phyloP scores from a whole-genome alignment of 2,797 vertebrate genomes.

The Sebastes taczanowskii region DNA sequence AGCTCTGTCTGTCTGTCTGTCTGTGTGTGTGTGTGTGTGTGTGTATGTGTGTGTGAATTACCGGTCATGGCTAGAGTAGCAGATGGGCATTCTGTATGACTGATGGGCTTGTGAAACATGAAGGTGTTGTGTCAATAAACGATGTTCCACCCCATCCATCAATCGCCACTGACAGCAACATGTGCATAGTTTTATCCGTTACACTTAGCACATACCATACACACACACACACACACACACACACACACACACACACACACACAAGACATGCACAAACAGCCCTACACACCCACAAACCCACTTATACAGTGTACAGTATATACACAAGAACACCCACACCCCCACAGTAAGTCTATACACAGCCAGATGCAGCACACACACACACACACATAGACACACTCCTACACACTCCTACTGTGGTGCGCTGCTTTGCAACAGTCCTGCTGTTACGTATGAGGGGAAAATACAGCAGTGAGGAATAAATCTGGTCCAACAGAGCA shows the following conservation, averaged over 20 bases:
- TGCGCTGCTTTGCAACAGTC: background rate
- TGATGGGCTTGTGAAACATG: slow-evolving; percentile 79
- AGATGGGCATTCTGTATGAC: slow-evolving; percentile 74
- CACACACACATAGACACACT: background rate
- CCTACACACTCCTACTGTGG: background rate
- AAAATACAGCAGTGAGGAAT: slow-evolving; percentile 45
- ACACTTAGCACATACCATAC: slow-evolving; percentile 14
- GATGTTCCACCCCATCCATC: slow-evolving; percentile 76
- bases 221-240: background rate
- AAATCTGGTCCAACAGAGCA: slow-evolving; percentile 59
- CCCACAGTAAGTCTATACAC: slow-evolving; percentile 9
- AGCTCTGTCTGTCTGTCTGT: slow-evolving; percentile 12
- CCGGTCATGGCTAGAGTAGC: slow-evolving; percentile 58
- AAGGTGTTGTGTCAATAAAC: slow-evolving; percentile 83
- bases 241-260: background rate
- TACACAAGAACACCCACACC: slow-evolving; percentile 46
- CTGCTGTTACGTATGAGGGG: slow-evolving; percentile 32
- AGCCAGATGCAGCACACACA: slow-evolving; percentile 4
- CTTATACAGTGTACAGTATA: slow-evolving; percentile 21
- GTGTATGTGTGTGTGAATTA: slow-evolving; percentile 13
- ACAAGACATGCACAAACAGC: background rate
- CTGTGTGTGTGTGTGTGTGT: slow-evolving; percentile 14
- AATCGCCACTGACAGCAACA: slow-evolving; percentile 62
- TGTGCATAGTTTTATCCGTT: slow-evolving; percentile 62
- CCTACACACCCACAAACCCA: background rate